Base-by-base conservation (phyloP, 2,113 vertebrate genomes). In the Scolopax mira region DNA sequence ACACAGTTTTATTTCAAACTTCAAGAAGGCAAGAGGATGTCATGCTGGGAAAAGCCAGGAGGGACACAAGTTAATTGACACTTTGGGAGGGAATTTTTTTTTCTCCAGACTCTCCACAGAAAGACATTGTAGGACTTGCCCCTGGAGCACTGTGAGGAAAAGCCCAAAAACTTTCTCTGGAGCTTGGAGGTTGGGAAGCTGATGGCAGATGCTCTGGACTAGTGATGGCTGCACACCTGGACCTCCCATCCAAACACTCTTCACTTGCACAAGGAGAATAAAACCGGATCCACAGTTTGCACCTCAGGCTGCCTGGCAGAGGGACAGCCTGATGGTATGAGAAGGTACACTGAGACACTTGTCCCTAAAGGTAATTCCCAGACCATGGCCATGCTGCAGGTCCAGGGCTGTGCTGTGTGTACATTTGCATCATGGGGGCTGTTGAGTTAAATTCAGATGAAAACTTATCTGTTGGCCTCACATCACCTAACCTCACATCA, bases 321-420 rank as follows among this genome's bases (percentile, higher is more conserved):
- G 80, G 33, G 10, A 55, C 13, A 39, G 54, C 39, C 2, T 35
- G 22, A n/a, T 44, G 19, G 2, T 3, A 25, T 28, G 46, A 22
- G 42, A 13, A 41, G 8, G 5, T 3, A 7, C 0, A 41, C 25
- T 3, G 39, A 52, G 54, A 65, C n/a, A 5, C 35, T 49, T 5
- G 3, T 41, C 60, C 42, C 61, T 72, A 30, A 1, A 3, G 35
- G 33, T 5, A 11, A 57, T 41, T 44, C 70, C 82, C 41, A 39
- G 31, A 1, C n/a, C 39, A 2, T 1, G 1, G 11, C 31, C 0
- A 0, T 24, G 49, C 54, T 24, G 13, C 54, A 7, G 31, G 23
- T 21, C 44, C 48, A 15, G 51, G 33, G 31, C 52, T 55, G 41
- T 42, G 33, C 37, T 31, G 24, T 14, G 24, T 4, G 11, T 41